Evolutionary conservation across 2,113 vertebrate genomes (phyloP).

Genomic region (Arvicanthis niloticus): DNA sequence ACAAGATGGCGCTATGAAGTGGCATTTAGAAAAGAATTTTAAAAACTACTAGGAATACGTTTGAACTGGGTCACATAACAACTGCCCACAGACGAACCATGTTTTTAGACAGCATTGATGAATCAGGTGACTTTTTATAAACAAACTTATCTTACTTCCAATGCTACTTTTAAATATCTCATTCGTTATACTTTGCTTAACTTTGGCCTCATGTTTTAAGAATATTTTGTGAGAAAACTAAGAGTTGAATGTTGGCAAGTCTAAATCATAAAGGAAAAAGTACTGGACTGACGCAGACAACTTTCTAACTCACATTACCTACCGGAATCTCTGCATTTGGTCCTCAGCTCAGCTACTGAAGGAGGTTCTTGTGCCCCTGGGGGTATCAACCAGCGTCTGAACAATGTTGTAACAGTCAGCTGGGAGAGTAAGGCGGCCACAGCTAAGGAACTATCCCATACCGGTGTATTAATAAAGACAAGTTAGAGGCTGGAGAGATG

Average conservation of each 20-base stretch:
- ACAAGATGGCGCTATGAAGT: constrained; percentile 86
- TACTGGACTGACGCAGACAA: neutral
- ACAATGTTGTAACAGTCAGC: neutral
- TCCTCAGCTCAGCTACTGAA: neutral
- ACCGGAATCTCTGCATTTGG: neutral
- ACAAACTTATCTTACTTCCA: neutral
- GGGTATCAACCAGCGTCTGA: neutral
- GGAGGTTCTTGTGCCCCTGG: neutral
- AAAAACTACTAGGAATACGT: constrained; percentile 39
- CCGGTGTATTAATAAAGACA: neutral
- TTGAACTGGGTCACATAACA: constrained; percentile 32
- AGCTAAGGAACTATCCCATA: neutral
- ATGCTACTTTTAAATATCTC: constrained; percentile 7
- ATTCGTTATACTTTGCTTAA: constrained; percentile 14
- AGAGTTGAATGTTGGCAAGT: constrained; percentile 20
- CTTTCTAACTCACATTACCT: neutral
- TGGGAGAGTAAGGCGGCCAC: too few relatives aligned
- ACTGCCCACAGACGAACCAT: neutral
- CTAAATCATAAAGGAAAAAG: constrained; percentile 24
- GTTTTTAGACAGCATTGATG: neutral
- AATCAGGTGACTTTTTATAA: neutral
- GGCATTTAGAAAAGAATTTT: constrained; percentile 63
- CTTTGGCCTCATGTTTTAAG: constrained; percentile 32
- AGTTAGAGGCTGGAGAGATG: neutral
- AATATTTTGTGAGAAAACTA: constrained; percentile 14